A percentile compares a stretch with the other conserved stretches of the same genome.
These are phyloP conservation scores for Halcyon chelicuti DNA, from an alignment of 2,797 vertebrate genomes.

Conservation along the genomic window DNA sequence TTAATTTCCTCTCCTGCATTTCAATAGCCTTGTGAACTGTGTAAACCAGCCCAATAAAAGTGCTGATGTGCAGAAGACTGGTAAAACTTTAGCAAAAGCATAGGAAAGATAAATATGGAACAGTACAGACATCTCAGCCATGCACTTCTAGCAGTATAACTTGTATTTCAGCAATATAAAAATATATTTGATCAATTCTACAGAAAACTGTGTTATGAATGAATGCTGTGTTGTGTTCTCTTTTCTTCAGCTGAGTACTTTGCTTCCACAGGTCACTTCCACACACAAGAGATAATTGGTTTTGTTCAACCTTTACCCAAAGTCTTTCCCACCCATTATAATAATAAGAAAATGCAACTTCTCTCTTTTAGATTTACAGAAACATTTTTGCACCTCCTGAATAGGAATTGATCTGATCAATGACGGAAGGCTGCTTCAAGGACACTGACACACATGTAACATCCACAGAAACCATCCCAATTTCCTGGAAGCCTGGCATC, in stretches of 20 bases:
- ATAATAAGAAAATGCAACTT: slow-evolving; percentile 4
- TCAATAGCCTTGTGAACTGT: neutral
- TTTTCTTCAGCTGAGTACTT: neutral
- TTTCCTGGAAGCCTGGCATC: neutral
- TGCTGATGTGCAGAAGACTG: neutral
- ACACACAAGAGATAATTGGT: neutral
- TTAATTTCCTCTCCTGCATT: slow-evolving; percentile 38
- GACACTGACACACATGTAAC: neutral
- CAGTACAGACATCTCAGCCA: neutral
- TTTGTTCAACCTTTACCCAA: neutral
- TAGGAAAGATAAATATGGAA: neutral
- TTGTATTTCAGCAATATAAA: neutral
- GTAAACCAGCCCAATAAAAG: neutral
- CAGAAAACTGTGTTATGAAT: neutral
- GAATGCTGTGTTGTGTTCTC: neutral
- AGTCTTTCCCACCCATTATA: neutral
- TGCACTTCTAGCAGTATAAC: neutral
- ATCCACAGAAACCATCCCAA: neutral
- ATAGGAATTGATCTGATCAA: neutral
- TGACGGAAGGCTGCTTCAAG: slow-evolving; percentile 43
- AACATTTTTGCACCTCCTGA: slow-evolving; percentile 36
- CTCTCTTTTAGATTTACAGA: slow-evolving; percentile 33
- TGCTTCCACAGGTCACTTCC: neutral
- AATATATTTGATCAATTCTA: neutral
- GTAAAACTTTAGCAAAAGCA: neutral